Conservation (phyloP, 2,797 vertebrate species). For the Nyctibius grandis region DNA sequence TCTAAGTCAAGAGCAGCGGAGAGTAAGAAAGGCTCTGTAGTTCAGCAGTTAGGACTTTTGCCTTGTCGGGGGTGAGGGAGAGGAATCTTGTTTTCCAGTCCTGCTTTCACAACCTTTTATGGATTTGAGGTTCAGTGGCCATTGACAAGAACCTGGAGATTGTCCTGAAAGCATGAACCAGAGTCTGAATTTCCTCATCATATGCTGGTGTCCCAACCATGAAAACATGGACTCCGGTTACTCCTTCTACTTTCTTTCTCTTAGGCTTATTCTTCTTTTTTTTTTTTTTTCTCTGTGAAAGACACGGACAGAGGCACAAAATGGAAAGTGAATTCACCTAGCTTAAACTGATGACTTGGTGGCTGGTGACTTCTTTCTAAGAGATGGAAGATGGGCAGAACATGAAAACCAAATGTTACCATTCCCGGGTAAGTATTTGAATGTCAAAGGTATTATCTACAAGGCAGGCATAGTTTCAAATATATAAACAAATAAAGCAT, state of each 20-base stretch:
- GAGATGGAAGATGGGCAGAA: neutral
- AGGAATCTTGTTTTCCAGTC: neutral
- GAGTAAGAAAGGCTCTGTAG: neutral
- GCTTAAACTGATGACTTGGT: neutral
- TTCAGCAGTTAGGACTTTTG: neutral
- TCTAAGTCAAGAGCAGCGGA: neutral
- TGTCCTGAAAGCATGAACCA: neutral
- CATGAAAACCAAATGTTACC: neutral
- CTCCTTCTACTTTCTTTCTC: neutral
- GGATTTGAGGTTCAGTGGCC: neutral
- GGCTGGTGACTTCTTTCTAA: neutral
- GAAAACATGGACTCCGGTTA: neutral
- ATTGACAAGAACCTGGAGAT: neutral
- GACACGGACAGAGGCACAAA: neutral
- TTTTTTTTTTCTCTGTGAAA: no score
- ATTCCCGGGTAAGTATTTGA: neutral
- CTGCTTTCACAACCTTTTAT: neutral
- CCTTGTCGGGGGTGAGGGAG: neutral
- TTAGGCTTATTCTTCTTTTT: neutral
- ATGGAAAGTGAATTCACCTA: neutral
- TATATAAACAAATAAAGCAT: neutral
- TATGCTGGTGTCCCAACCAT: fast-evolving
- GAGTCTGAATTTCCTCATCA: neutral
- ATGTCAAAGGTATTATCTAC: neutral
- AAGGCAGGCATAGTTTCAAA: neutral